phyloP scores from a whole-genome alignment of 2,888 invertebrate species.

The Thelaira solivaga region DNA sequence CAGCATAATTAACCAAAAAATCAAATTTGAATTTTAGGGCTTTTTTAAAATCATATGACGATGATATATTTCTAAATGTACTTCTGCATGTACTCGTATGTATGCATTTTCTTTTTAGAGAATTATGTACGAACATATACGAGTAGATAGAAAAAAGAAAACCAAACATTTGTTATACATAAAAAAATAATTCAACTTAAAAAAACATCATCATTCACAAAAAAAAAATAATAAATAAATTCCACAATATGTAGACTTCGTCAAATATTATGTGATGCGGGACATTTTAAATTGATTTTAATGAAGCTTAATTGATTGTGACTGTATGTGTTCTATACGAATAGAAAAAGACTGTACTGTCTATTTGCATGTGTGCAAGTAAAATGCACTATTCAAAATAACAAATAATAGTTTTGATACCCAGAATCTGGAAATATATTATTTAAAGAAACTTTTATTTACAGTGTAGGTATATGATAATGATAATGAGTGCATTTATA shows the following conservation, averaged over 20 bases:
- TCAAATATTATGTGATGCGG: constrained; percentile 71
- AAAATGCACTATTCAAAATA: constrained; percentile 44
- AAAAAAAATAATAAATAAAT: constrained; percentile 43
- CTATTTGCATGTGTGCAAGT: not conserved
- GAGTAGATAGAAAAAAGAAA: constrained; percentile 17
- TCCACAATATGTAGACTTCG: constrained; percentile 60
- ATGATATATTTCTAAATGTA: too few relatives aligned
- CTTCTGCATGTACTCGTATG: too few relatives aligned
- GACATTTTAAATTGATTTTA: constrained; percentile 78
- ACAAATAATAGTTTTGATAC: constrained; percentile 12
- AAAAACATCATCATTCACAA: constrained; percentile 25
- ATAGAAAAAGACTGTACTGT: constrained; percentile 14
- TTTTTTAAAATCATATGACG: too few relatives aligned
- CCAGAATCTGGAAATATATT: constrained; percentile 25
- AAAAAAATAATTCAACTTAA: constrained; percentile 40
- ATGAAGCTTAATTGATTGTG: constrained; percentile 77
- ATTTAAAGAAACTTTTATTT: constrained; percentile 21
- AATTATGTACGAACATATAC: too few relatives aligned
- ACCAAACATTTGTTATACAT: constrained; percentile 56
- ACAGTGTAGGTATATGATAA: constrained; percentile 39
- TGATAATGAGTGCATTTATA: not conserved
- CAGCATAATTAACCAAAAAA: too few relatives aligned
- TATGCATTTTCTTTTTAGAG: too few relatives aligned
- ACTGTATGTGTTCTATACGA: constrained; percentile 69
- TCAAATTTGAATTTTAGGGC: too few relatives aligned